A percentile compares a stretch with the other conserved stretches of the same genome.
Conservation (phyloP, 92 coral and sea anemone genomes). For the Epizoanthus scotinus region DNA sequence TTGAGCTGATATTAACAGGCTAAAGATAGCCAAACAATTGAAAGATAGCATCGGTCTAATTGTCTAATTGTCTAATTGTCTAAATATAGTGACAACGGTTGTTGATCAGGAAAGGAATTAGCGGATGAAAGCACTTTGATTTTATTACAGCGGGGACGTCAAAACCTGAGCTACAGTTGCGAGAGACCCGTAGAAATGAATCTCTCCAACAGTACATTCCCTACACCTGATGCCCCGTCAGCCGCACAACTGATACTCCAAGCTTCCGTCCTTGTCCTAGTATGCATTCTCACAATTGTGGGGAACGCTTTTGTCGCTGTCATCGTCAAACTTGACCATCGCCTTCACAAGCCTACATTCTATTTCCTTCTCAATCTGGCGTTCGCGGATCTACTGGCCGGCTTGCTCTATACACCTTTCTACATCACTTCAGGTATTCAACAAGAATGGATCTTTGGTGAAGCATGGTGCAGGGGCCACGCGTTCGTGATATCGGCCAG, state of each 20-base stretch:
- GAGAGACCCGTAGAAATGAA: background rate
- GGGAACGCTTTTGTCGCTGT: slow-evolving; percentile 63
- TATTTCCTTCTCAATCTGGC: slow-evolving; percentile 74
- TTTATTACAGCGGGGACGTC: background rate
- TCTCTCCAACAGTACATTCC: background rate
- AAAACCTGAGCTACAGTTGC: background rate
- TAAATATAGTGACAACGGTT: too few species aligned
- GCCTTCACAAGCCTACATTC: slow-evolving; percentile 79
- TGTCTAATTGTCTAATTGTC: too few species aligned
- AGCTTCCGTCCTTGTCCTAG: slow-evolving; percentile 32
- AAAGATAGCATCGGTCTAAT: too few species aligned
- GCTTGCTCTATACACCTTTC: slow-evolving; percentile 64
- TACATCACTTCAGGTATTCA: slow-evolving; percentile 59
- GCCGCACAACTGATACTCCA: slow-evolving; percentile 47
- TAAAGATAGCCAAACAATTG: too few species aligned
- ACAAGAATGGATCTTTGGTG: slow-evolving; percentile 61
- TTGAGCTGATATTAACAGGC: too few species aligned
- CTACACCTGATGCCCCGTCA: background rate
- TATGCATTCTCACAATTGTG: slow-evolving; percentile 51
- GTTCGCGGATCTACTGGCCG: slow-evolving; percentile 66
- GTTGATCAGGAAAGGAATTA: too few species aligned
- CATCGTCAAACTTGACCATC: slow-evolving; percentile 49
- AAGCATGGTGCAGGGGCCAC: slow-evolving; percentile 67
- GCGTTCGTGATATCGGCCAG: slow-evolving; percentile 66
- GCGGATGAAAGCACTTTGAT: background rate